A percentile compares a stretch with the other conserved stretches of the same genome.
These are phyloP conservation scores for Coluber constrictor DNA, from an alignment of 2,797 vertebrate species.

Conservation along the genomic window DNA sequence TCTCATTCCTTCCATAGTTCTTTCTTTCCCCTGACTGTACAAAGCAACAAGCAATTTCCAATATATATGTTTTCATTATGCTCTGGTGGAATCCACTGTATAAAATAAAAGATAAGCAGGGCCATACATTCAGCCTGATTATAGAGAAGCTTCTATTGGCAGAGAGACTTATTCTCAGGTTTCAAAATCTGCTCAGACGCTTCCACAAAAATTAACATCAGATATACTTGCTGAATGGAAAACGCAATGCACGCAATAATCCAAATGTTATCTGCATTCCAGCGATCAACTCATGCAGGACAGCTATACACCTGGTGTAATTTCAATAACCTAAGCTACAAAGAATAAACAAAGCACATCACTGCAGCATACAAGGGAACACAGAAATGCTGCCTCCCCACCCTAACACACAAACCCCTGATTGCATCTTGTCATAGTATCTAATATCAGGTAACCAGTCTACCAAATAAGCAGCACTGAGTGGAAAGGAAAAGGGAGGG, in stretches of 20 bases:
- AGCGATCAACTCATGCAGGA: slow-evolving; percentile 57
- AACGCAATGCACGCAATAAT: slow-evolving; percentile 59
- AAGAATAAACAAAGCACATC: slow-evolving; percentile 59
- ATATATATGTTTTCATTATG: slow-evolving; percentile 42
- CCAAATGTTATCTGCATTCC: slow-evolving; percentile 60
- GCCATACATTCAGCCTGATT: slow-evolving; percentile 44
- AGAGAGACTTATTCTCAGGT: slow-evolving; percentile 47
- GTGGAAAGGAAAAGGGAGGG: neutral
- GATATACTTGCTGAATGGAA: slow-evolving; percentile 61
- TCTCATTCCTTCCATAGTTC: slow-evolving; percentile 26
- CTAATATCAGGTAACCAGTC: slow-evolving; percentile 51
- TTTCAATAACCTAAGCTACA: slow-evolving; percentile 66
- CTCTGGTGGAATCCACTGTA: slow-evolving; percentile 49
- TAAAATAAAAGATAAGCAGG: slow-evolving; percentile 43
- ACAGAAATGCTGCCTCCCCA: slow-evolving; percentile 47
- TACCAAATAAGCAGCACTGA: slow-evolving; percentile 53
- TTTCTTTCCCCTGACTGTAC: slow-evolving; percentile 30
- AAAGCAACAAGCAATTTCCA: slow-evolving; percentile 45
- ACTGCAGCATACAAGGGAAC: slow-evolving; percentile 50
- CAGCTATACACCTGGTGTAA: slow-evolving; percentile 58
- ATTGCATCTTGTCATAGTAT: slow-evolving; percentile 56
- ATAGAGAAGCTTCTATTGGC: slow-evolving; percentile 32
- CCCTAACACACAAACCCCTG: neutral
- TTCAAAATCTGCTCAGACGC: slow-evolving; percentile 56
- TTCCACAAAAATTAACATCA: slow-evolving; percentile 63